phyloP scores from a whole-genome alignment of 2,113 vertebrate species.

The Hiodon tergisus region DNA sequence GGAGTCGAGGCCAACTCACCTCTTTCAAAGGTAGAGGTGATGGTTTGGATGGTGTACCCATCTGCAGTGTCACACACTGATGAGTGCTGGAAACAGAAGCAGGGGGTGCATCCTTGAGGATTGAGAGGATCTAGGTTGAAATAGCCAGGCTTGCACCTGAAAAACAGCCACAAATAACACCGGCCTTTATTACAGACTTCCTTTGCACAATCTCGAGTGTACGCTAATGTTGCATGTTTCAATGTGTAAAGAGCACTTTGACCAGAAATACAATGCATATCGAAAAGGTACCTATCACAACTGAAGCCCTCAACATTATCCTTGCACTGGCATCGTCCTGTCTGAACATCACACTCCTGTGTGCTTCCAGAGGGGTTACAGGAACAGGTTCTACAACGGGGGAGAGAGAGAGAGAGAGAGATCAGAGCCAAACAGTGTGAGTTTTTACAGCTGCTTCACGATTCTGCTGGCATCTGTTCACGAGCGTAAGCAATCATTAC shows the following conservation, averaged over 20 bases:
- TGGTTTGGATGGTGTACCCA: slow-evolving; percentile 68
- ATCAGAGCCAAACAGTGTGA: no score
- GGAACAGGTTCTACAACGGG: slow-evolving; percentile 69
- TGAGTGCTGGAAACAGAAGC: slow-evolving; percentile 95
- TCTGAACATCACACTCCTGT: slow-evolving; percentile 80
- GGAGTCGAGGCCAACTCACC: slow-evolving; percentile 51
- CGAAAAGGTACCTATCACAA: slow-evolving; percentile 78
- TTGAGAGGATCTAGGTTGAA: slow-evolving; percentile 83
- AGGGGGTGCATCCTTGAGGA: slow-evolving; percentile 82
- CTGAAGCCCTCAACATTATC: slow-evolving; percentile 90
- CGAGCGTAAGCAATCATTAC: no score
- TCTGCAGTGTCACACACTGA: slow-evolving; percentile 80
- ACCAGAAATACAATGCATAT: no score
- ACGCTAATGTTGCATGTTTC: no score
- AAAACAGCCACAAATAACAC: slow-evolving; percentile 18
- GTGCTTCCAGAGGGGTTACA: slow-evolving; percentile 81
- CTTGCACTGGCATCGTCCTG: slow-evolving; percentile 86
- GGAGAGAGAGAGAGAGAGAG: not conserved
- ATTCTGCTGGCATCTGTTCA: no score
- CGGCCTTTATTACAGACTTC: not conserved
- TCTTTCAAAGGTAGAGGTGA: slow-evolving; percentile 72
- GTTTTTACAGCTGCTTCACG: no score
- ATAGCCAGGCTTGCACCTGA: slow-evolving; percentile 92
- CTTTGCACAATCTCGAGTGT: no score
- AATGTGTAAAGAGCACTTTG: no score